Evolutionary conservation across 1,140 invertebrate genomes (phyloP).

Genomic region (Drosophila seguyi): DNA sequence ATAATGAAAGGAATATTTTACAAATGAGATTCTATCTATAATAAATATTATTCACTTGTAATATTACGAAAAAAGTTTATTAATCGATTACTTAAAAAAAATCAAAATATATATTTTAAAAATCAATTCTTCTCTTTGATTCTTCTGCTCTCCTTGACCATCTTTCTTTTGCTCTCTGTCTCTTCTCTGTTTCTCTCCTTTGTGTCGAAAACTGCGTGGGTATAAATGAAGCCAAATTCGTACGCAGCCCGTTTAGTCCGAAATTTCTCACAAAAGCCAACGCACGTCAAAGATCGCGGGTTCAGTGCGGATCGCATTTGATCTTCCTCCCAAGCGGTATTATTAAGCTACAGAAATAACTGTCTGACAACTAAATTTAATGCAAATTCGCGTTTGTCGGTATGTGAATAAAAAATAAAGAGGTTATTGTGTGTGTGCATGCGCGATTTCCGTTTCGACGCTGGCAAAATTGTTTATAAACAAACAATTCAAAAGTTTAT

Average conservation of each 20-base stretch:
- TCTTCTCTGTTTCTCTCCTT: conserved; percentile 9
- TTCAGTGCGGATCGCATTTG: conserved; percentile 3
- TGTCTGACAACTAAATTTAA: conserved; percentile 53
- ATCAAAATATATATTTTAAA: not conserved
- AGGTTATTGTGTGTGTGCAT: conserved; percentile 20
- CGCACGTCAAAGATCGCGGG: conserved; percentile 51
- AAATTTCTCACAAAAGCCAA: conserved; percentile 57
- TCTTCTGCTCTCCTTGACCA: conserved; percentile 6
- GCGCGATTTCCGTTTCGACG: conserved; percentile 56
- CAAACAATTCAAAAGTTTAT: conserved; percentile 38
- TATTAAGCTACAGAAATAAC: conserved; percentile 47
- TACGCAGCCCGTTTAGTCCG: conserved; percentile 76
- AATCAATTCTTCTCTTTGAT: conserved; percentile 5
- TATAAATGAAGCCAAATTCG: conserved; percentile 77
- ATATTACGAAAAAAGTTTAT: not conserved
- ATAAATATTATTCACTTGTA: not conserved
- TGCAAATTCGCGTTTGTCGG: conserved; percentile 45
- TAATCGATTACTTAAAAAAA: not conserved
- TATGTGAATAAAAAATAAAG: conserved; percentile 18
- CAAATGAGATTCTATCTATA: not conserved
- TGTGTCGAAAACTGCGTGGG: conserved; percentile 56
- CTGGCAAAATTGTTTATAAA: conserved; percentile 59
- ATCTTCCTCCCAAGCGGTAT: conserved; percentile 11
- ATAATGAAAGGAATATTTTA: no score
- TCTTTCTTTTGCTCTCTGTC: conserved; percentile 10